Evolutionary conservation across 2,113 vertebrate genomes (phyloP).

Genomic region (Gadus chalcogrammus): DNA sequence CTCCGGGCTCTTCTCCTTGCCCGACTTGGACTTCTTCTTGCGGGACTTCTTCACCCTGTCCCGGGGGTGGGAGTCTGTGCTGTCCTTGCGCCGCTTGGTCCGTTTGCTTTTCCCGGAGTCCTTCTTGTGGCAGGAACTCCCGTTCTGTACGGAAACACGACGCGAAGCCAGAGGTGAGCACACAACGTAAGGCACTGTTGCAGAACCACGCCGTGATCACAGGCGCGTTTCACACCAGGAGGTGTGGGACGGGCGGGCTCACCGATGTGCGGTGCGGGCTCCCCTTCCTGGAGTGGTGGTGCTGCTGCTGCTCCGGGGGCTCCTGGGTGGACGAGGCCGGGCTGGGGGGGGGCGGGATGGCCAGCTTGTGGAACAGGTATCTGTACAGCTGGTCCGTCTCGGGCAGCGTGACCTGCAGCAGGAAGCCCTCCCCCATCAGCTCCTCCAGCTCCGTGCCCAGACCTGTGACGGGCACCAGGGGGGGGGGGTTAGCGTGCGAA

Average conservation of each 20-base stretch:
- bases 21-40: slow-evolving; percentile 85
- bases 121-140: slow-evolving; percentile 73
- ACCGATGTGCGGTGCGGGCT: slow-evolving; percentile 53
- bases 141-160: slow-evolving; percentile 59
- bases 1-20: slow-evolving; percentile 70
- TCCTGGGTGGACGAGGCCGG: slow-evolving; percentile 54
- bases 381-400: slow-evolving; percentile 93
- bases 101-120: slow-evolving; percentile 78
- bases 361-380: slow-evolving; percentile 79
- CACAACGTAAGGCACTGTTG: no score
- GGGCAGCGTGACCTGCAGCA: slow-evolving; percentile 92
- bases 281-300: slow-evolving; percentile 42
- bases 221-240: neutral
- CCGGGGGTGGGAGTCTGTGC: slow-evolving; percentile 70
- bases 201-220: no score
- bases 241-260: neutral
- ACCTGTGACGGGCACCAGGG: slow-evolving; percentile 56
- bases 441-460: slow-evolving; percentile 85
- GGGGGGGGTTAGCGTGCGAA: neutral
- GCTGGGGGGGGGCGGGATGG: slow-evolving; percentile 48
- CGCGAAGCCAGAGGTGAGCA: no score
- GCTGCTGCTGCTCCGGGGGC: slow-evolving; percentile 57
- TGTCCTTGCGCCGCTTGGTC: slow-evolving; percentile 84
- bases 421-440: slow-evolving; percentile 92
- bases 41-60: slow-evolving; percentile 81